Percentiles rank a stretch among this genome's conserved stretches.
Evolutionary conservation across 2,797 vertebrate species (phyloP).

Genomic region (Xenops minutus): DNA sequence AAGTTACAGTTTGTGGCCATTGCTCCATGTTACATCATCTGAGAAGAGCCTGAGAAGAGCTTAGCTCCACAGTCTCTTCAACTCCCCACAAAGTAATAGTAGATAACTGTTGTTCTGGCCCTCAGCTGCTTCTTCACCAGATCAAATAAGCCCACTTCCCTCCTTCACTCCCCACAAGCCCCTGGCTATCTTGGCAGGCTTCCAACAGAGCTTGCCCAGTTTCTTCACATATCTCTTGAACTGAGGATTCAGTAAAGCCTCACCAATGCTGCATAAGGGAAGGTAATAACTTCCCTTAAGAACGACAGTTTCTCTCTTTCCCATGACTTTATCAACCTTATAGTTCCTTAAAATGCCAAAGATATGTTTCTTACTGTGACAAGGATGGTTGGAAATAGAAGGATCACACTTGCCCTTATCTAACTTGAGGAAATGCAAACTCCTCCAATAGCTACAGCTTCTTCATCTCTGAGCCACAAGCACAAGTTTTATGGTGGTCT

Average conservation of each 20-base stretch:
- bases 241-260: neutral
- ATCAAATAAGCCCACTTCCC: neutral
- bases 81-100: neutral
- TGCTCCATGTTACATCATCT: neutral
- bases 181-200: neutral
- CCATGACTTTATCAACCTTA: neutral
- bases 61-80: neutral
- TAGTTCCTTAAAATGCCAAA: neutral
- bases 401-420: neutral
- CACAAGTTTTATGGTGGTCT: neutral
- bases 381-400: neutral
- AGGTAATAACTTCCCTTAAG: neutral
- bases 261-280: neutral
- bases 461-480: neutral
- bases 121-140: neutral
- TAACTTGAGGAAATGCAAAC: neutral
- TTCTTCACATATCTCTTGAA: neutral
- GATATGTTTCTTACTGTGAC: neutral
- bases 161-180: neutral
- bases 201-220: neutral
- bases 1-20: neutral
- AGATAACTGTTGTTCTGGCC: neutral
- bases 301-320: neutral
- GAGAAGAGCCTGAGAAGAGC: neutral
- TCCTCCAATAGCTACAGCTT: neutral